Base-by-base conservation (phyloP, 2,113 vertebrate species). In the Catagonus wagneri region DNA sequence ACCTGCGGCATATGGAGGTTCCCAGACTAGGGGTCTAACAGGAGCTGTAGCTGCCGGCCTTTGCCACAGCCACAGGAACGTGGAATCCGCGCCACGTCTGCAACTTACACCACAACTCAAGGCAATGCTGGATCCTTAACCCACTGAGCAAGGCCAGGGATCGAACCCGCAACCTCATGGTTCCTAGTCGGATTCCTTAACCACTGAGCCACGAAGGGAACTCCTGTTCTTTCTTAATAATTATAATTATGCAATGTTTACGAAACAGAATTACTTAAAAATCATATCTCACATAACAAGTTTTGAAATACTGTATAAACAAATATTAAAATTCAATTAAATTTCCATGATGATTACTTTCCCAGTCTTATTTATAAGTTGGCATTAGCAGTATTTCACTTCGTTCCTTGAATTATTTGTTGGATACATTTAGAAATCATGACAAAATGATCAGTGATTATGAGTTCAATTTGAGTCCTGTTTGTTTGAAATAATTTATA, bases 401-500 rank as follows among this genome's bases (percentile, higher is more conserved):
- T 69, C 86, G 12, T 80, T 54, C 6, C 22, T 58, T 56, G 39
- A 86, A 61, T 80, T 23, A 78, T 5, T 60, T 65, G 12, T 50
- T 85, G 12, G 50, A 58, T 36, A n/a, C 44, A 74, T 85, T 92
- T n/a, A 92, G 65, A 96, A 83, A 90, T 83, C 29, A 17, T 56
- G 12, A 79, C 16, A n/a, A 79, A 92, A 72, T 72, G 19, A 89
- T 83, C 65, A n/a, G 25, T 95, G 75, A 83, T 83, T 75, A 58
- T 87, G 69, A 90, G 8, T 80, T 84, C 32, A 92, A 75, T 71
- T 60, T 75, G 74, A 87, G 1, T n/a, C 22, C 52, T 68, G 16
- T 54, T 81, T 87, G 3, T 72, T 95, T 66, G 20, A 95, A 95
- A 84, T 84, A 95, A 83, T 90, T 79, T 94, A 63, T 83, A 65